These are phyloP conservation scores for Ailuropoda melanoleuca DNA, from an alignment of 2,113 vertebrate species.

Conservation along the genomic window DNA sequence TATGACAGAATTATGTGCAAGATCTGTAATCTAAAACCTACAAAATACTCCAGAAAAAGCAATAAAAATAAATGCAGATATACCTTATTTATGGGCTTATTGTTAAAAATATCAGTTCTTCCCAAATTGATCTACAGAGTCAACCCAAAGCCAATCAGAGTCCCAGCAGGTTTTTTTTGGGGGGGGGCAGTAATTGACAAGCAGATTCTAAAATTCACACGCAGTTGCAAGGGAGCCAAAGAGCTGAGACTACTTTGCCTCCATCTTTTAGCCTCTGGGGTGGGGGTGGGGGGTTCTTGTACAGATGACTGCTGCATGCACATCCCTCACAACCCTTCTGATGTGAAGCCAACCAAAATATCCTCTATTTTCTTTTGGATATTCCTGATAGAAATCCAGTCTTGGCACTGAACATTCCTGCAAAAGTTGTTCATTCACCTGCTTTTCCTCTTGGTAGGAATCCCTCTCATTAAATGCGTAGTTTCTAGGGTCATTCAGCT, in stretches of 20 bases:
- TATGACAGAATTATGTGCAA: neutral
- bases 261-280: neutral
- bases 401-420: neutral
- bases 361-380: neutral
- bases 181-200: neutral
- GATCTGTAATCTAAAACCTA: neutral
- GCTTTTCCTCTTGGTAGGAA: neutral
- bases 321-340: neutral
- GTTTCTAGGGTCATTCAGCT: neutral
- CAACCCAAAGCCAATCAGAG: neutral
- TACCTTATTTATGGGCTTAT: neutral
- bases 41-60: neutral
- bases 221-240: neutral
- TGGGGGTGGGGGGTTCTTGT: neutral
- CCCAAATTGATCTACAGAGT: neutral
- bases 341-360: neutral
- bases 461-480: neutral
- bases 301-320: neutral
- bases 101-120: neutral
- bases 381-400: neutral
- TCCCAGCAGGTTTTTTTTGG: neutral
- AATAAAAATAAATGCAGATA: neutral
- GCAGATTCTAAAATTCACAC: neutral
- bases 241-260: neutral
- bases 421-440: neutral